Evolutionary conservation across 2,113 vertebrate species (phyloP).

Genomic region (Takifugu bimaculatus): DNA sequence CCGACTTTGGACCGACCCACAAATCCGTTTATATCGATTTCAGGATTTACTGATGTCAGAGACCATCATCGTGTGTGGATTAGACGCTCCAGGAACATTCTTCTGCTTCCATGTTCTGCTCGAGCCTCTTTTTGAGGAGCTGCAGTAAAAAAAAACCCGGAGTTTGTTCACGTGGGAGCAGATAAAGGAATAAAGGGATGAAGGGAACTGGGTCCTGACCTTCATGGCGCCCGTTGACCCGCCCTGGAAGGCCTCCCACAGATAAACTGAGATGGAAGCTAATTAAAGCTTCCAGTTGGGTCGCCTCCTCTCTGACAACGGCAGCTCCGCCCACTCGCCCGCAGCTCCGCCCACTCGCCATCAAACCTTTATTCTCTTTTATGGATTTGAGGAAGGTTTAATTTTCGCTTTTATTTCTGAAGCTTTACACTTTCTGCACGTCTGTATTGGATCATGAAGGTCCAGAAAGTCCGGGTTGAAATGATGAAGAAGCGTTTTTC

Average conservation of each 20-base stretch:
- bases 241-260: conserved; percentile 25
- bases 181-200: conserved; percentile 23
- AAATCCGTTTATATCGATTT: too few relatives aligned
- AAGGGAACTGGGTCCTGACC: conserved; percentile 26
- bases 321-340: not conserved
- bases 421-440: too few relatives aligned
- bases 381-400: not conserved
- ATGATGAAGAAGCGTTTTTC: too few relatives aligned
- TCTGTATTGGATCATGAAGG: too few relatives aligned
- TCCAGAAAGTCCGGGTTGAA: too few relatives aligned
- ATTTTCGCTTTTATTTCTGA: not conserved
- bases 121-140: too few relatives aligned
- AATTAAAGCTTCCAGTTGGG: conserved; percentile 3
- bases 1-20: too few relatives aligned
- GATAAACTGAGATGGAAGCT: conserved; percentile 38
- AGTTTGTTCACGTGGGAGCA: conserved; percentile 14
- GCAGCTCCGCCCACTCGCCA: not conserved
- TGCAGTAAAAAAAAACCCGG: too few relatives aligned
- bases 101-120: too few relatives aligned
- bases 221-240: conserved; percentile 27
- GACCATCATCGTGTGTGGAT: too few relatives aligned
- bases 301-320: not conserved
- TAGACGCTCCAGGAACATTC: too few relatives aligned
- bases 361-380: not conserved
- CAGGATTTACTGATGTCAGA: too few relatives aligned